Evolutionary conservation across 2,113 vertebrate genomes (phyloP), one percentile per base, ranked within the genome.

Genomic region (Callaeas wilsoni): DNA sequence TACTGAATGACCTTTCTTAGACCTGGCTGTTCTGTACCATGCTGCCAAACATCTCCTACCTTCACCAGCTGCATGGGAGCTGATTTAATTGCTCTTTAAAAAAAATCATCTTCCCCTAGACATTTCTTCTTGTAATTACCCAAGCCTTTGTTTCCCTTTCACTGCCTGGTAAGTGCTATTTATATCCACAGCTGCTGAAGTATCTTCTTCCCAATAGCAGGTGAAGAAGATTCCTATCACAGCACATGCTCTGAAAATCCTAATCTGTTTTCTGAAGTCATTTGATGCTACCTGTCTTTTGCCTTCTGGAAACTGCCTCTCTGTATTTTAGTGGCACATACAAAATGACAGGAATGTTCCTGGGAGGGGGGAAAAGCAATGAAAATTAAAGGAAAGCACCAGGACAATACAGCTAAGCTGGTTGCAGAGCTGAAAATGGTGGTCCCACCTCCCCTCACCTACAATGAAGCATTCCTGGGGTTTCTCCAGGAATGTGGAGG

Each of bases 201-300:
- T 91, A 91, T 83, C 75, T 84, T 75, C 60, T 95, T 94, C 64
- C 84, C 33, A 3, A 90, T 8, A 92, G 87, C 93, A 96, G 92
- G 89, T 93, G 95, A 93, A 91, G 65, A 87, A 91, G 74, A 93
- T 92, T 90, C 75, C 42, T 79, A 63, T 60, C 88, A 39, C 35
- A 93, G 56, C 64, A 92, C 35, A 85, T 87, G 84, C 62, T 93
- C 63, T 84, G 62, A 71, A 91, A 89, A 71, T 64, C 69, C 69
- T 67, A 17, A 35, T 87, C 79, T 71, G 35, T 90, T 92, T 95
- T 86, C 82, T 75, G 14, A 71, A 96, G 88, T 53, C 26, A 81
- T 90, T 88, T 74, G 88, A 67, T 86, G 85, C 75, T 96, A 95
- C 96, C 94, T 97, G 96, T 83, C 68, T 93, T 95, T 86, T 92